These are phyloP conservation scores for Aporophyla lueneburgensis DNA, from an alignment of 2,888 invertebrate species.

Conservation along the genomic window DNA sequence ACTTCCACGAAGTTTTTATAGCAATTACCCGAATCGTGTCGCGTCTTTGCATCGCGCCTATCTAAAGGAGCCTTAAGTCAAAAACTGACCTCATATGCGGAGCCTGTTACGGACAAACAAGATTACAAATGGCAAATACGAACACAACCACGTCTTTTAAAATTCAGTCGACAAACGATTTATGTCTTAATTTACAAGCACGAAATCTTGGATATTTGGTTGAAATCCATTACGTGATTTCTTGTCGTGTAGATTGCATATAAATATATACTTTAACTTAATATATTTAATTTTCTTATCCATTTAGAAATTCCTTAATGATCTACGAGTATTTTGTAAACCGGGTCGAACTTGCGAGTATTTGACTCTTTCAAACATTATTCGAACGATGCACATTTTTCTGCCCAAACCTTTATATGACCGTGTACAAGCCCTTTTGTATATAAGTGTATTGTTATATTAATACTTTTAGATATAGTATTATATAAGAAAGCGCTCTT, in stretches of 20 bases:
- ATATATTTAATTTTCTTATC: neutral
- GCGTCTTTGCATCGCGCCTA: no score
- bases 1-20: no score
- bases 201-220: neutral
- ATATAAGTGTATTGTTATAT: slow-evolving; percentile 67
- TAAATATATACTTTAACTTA: neutral
- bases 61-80: neutral
- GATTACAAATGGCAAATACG: neutral
- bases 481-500: slow-evolving; percentile 64
- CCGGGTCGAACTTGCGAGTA: neutral
- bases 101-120: neutral
- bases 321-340: slow-evolving; percentile 5
- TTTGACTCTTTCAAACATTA: slow-evolving; percentile 6
- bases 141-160: neutral
- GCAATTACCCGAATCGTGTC: no score
- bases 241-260: neutral
- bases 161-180: neutral
- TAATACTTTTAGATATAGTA: slow-evolving; percentile 67
- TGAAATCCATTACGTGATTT: neutral
- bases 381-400: neutral
- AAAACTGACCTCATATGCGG: neutral
- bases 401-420: slow-evolving; percentile 32
- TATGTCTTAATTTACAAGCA: neutral
- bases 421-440: slow-evolving; percentile 56
- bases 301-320: neutral